Percentiles rank a stretch among this genome's conserved stretches.
These are phyloP conservation scores for Bovichtus variegatus DNA, from an alignment of 2,797 vertebrate genomes.

Conservation along the genomic window DNA sequence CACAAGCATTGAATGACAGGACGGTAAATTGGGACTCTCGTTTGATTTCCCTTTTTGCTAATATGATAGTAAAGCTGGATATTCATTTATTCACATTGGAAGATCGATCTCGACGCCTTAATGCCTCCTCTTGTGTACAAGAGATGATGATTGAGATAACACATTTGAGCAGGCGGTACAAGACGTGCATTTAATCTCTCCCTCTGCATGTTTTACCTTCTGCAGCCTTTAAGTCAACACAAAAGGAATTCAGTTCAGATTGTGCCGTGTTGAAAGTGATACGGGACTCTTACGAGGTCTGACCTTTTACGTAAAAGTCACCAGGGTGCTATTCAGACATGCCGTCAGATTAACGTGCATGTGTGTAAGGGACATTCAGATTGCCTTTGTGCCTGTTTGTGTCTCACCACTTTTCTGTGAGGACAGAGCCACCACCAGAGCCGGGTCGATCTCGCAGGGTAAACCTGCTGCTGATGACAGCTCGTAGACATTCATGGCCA, in stretches of 20 bases:
- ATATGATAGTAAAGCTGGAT: too few relatives aligned
- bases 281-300: too few relatives aligned
- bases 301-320: background rate
- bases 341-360: too few relatives aligned
- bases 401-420: slow-evolving; percentile 96
- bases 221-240: too few relatives aligned
- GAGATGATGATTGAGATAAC: background rate
- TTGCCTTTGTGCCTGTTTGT: background rate
- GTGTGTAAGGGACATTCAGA: too few relatives aligned
- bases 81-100: too few relatives aligned
- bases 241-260: too few relatives aligned
- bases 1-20: too few relatives aligned
- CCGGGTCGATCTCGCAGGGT: slow-evolving; percentile 98
- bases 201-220: background rate
- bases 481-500: slow-evolving; percentile 99
- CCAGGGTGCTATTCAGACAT: background rate
- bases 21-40: too few relatives aligned
- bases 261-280: too few relatives aligned
- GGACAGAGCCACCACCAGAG: slow-evolving; percentile 95
- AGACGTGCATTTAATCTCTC: background rate
- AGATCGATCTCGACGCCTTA: background rate
- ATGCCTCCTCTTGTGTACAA: too few relatives aligned
- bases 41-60: too few relatives aligned
- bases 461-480: slow-evolving; percentile 96
- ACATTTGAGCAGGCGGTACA: background rate